phyloP scores from a whole-genome alignment of 2,888 invertebrate species.

The Drosophila longiperda region DNA sequence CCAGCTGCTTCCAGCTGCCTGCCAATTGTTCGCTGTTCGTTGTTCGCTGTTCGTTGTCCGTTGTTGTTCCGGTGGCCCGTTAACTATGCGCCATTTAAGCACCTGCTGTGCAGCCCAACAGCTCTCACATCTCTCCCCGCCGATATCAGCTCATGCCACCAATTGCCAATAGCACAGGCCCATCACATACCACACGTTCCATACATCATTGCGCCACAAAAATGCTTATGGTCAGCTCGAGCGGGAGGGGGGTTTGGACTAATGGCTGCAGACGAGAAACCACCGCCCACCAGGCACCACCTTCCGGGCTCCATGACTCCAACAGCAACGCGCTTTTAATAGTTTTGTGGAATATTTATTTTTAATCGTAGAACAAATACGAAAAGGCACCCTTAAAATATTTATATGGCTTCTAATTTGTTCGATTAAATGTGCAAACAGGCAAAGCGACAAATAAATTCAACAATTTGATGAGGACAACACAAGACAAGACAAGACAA shows the following conservation, averaged over 20 bases:
- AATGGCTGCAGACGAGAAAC: background rate
- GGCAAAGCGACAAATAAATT: conserved; percentile 47
- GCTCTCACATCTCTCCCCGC: conserved; percentile 52
- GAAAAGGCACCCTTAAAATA: conserved; percentile 51
- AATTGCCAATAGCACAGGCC: background rate
- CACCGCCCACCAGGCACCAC: background rate
- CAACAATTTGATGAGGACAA: conserved; percentile 9
- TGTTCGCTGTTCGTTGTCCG: conserved; percentile 29
- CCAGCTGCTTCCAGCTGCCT: conserved; percentile 45
- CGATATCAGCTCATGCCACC: background rate
- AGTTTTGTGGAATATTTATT: conserved; percentile 77
- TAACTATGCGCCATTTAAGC: conserved; percentile 79
- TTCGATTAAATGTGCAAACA: conserved; percentile 73
- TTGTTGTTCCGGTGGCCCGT: conserved; percentile 64
- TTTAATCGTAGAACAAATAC: conserved; percentile 80
- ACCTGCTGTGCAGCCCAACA: conserved; percentile 68
- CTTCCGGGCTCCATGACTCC: background rate
- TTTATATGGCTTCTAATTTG: conserved; percentile 73
- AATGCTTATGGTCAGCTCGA: conserved; percentile 67
- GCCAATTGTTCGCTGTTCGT: conserved; percentile 51
- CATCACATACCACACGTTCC: conserved; percentile 51
- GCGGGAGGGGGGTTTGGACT: background rate
- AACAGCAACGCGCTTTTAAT: conserved; percentile 66
- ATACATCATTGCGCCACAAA: conserved; percentile 78
- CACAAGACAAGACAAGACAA: background rate